A percentile compares a stretch with the other conserved stretches of the same genome.
These are phyloP conservation scores for Calcarius lapponicus DNA, from an alignment of 2,797 vertebrate genomes.

Conservation along the genomic window DNA sequence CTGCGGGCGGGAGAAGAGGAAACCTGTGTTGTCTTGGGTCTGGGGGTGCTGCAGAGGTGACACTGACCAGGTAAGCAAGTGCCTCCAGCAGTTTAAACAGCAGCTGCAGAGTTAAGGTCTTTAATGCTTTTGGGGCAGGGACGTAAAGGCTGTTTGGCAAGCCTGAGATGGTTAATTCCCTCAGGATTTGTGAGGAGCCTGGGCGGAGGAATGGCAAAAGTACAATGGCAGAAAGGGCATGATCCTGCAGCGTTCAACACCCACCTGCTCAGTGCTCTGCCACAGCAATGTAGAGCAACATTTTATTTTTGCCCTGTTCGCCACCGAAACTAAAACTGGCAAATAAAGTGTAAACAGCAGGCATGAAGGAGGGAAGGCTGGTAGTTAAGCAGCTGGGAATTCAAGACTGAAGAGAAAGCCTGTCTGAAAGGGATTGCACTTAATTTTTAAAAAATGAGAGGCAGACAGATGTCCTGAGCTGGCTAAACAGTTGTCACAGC, in stretches of 20 bases:
- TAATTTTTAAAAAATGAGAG: conserved; percentile 2
- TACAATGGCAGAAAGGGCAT: conserved; percentile 27
- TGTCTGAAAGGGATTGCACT: conserved; percentile 8
- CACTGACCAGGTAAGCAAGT: conserved; percentile 71
- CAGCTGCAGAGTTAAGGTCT: conserved; percentile 31
- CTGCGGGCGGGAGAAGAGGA: conserved; percentile 40
- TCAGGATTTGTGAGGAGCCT: conserved; percentile 19
- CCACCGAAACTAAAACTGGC: conserved; percentile 43
- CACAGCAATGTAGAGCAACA: neutral
- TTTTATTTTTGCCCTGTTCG: neutral
- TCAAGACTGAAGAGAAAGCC: conserved; percentile 27
- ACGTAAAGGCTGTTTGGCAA: neutral
- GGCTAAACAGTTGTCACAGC: neutral
- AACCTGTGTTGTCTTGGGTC: conserved; percentile 30
- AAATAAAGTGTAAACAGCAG: conserved; percentile 42
- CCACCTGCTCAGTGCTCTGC: neutral
- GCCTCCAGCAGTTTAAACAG: conserved; percentile 23
- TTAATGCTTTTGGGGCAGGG: neutral
- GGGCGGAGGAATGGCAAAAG: conserved; percentile 11
- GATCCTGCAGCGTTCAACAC: conserved; percentile 5
- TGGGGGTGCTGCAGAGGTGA: conserved; percentile 60
- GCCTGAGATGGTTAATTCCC: conserved; percentile 2
- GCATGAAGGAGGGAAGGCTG: conserved; percentile 8
- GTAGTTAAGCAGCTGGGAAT: conserved; percentile 52
- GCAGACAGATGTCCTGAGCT: conserved; percentile 3